Conservation (phyloP, 35 echinoderm and acorn worm species). For the Apostichopus parvimensis region DNA sequence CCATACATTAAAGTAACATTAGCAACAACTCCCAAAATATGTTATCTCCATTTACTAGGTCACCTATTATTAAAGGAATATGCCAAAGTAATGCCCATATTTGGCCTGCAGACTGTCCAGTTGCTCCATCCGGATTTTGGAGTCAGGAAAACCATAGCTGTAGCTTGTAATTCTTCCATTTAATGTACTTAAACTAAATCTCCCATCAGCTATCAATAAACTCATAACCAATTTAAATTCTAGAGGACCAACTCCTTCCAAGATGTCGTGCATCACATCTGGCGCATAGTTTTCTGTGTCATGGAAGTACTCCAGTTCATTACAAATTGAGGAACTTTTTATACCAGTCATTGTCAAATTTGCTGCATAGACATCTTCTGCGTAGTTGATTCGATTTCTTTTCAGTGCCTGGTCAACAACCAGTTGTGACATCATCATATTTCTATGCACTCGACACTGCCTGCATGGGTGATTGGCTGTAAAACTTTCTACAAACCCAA, state of each 20-base stretch:
- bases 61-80: slow-evolving; percentile 52
- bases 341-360: slow-evolving; percentile 12
- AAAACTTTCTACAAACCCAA: slow-evolving; percentile 58
- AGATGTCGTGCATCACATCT: slow-evolving; percentile 65
- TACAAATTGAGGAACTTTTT: slow-evolving; percentile 34
- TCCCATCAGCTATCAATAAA: slow-evolving; percentile 32
- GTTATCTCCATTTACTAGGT: slow-evolving; percentile 19
- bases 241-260: slow-evolving; percentile 44
- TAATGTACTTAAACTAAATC: slow-evolving; percentile 35
- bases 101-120: slow-evolving; percentile 47
- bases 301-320: slow-evolving; percentile 51
- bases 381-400: slow-evolving; percentile 19
- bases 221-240: slow-evolving; percentile 34
- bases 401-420: slow-evolving; percentile 2
- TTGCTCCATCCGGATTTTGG: slow-evolving; percentile 32
- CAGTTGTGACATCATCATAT: slow-evolving; percentile 17
- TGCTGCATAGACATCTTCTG: not conserved
- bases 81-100: slow-evolving; percentile 57
- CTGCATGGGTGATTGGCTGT: slow-evolving; percentile 24
- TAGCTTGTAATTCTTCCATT: slow-evolving; percentile 57
- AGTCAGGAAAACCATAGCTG: slow-evolving; percentile 60
- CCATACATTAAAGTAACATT: slow-evolving; percentile 17
- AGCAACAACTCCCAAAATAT: slow-evolving; percentile 4
- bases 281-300: slow-evolving; percentile 46
- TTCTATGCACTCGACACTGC: slow-evolving; percentile 45